These are phyloP conservation scores for Caerostris extrusa DNA, from an alignment of 1,140 invertebrate species.

Conservation along the genomic window DNA sequence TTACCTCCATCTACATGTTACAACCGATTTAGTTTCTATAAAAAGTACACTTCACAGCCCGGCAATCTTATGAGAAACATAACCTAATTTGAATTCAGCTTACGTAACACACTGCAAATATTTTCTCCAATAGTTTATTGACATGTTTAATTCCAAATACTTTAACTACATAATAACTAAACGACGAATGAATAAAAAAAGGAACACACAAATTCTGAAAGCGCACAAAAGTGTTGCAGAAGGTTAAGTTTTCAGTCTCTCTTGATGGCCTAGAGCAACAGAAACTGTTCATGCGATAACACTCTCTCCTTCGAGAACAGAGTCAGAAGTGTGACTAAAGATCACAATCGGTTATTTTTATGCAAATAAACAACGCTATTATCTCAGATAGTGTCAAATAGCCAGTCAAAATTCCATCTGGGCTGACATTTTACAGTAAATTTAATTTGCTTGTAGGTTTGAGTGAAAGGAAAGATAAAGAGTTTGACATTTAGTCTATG, in stretches of 20 bases:
- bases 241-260: neutral
- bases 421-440: neutral
- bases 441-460: neutral
- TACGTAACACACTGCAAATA: neutral
- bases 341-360: slow-evolving; percentile 6
- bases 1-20: too few species aligned
- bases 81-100: neutral
- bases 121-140: neutral
- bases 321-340: slow-evolving; percentile 7
- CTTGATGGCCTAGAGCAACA: neutral
- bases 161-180: neutral
- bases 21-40: too few species aligned
- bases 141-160: neutral
- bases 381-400: neutral
- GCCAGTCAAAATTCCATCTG: neutral
- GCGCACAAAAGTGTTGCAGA: neutral
- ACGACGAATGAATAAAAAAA: neutral
- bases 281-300: slow-evolving; percentile 11
- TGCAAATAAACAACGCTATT: neutral
- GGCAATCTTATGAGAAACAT: too few species aligned
- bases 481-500: neutral
- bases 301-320: neutral
- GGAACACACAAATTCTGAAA: neutral
- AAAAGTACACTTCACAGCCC: too few species aligned
- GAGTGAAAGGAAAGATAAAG: neutral